These are phyloP conservation scores for Ancistrus triradiatus DNA, from an alignment of 2,113 vertebrate species.

Conservation along the genomic window DNA sequence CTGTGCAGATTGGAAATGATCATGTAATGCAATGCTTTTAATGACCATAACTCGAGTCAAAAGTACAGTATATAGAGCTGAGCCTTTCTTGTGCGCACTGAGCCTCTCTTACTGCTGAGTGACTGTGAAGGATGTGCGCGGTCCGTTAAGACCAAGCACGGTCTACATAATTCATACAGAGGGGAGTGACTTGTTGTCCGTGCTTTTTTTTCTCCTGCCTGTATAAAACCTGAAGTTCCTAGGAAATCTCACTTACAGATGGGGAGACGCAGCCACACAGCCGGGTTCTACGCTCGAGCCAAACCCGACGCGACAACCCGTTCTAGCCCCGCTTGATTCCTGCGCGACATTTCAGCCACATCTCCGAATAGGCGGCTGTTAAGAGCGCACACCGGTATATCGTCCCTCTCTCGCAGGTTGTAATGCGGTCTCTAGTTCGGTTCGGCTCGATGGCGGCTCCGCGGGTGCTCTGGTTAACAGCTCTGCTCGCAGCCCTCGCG, in stretches of 20 bases:
- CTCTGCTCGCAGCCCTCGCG: conserved; percentile 63
- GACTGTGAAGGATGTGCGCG: conserved; percentile 28
- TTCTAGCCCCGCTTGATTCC: neutral
- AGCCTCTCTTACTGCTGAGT: neutral
- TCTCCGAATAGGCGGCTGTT: conserved; percentile 1
- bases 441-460: conserved; percentile 70
- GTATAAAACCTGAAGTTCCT: conserved; percentile 79
- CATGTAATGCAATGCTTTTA: too few relatives aligned
- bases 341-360: neutral
- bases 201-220: conserved; percentile 60
- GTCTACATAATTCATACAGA: conserved; percentile 61
- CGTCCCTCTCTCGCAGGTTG: conserved; percentile 40
- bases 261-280: conserved; percentile 63
- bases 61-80: too few relatives aligned
- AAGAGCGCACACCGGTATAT: neutral
- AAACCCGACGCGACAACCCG: conserved; percentile 60
- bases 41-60: too few relatives aligned
- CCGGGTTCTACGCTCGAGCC: conserved; percentile 56
- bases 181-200: conserved; percentile 81
- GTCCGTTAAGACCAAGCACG: conserved; percentile 43
- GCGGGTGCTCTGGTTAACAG: conserved; percentile 70
- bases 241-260: conserved; percentile 63
- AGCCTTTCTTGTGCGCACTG: neutral
- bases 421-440: conserved; percentile 42
- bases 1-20: too few relatives aligned